Conservation (phyloP, 2,888 invertebrate species). For the Thymelicus acteon region DNA sequence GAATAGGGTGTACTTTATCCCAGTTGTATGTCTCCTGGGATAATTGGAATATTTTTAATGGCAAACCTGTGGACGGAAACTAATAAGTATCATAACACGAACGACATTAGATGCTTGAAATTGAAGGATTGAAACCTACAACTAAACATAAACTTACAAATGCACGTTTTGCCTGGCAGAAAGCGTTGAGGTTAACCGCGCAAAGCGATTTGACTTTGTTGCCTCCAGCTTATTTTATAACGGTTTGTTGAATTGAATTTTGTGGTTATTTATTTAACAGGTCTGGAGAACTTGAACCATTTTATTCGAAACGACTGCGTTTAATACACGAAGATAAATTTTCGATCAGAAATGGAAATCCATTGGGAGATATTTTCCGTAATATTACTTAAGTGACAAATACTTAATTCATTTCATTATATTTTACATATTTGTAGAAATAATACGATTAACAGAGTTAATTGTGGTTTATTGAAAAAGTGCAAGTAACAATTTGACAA, state of each 20-base stretch:
- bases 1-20: too few relatives aligned
- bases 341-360: slow-evolving; percentile 23
- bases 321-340: slow-evolving; percentile 18
- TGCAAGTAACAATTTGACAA: too few relatives aligned
- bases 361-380: background rate
- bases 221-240: slow-evolving; percentile 81
- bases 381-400: too few relatives aligned
- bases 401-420: too few relatives aligned
- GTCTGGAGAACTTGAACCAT: slow-evolving; percentile 54
- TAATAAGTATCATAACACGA: background rate
- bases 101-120: slow-evolving; percentile 55
- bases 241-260: slow-evolving; percentile 83
- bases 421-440: too few relatives aligned
- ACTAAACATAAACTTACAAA: slow-evolving; percentile 75
- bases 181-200: slow-evolving; percentile 79
- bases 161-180: slow-evolving; percentile 77
- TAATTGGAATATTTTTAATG: too few relatives aligned
- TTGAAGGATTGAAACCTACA: slow-evolving; percentile 64
- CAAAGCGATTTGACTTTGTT: slow-evolving; percentile 81
- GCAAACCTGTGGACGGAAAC: background rate
- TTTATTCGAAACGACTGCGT: slow-evolving; percentile 37
- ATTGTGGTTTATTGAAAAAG: too few relatives aligned
- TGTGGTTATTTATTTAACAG: slow-evolving; percentile 83
- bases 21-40: too few relatives aligned
- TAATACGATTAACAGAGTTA: too few relatives aligned